phyloP scores from a whole-genome alignment of 2,797 vertebrate species.

The Euphonia xanthogaster region DNA sequence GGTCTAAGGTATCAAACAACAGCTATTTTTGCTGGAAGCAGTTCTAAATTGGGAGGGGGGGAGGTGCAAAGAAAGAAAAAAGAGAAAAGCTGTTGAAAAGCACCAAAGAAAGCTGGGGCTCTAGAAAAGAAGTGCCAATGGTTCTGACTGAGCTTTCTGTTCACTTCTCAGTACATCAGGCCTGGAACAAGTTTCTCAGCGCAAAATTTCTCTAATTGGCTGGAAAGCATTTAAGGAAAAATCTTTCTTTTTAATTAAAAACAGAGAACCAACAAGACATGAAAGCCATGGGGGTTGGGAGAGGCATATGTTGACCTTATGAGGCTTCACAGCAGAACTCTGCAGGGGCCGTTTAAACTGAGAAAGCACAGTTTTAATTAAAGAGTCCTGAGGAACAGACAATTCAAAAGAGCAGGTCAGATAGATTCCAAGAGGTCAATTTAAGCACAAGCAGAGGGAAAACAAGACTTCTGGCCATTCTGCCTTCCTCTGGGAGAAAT shows the following conservation, averaged over 20 bases:
- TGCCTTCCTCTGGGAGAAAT: slow-evolving; percentile 39
- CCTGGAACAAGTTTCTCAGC: slow-evolving; percentile 57
- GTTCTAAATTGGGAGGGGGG: neutral
- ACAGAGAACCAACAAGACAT: slow-evolving; percentile 57
- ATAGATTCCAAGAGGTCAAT: slow-evolving; percentile 65
- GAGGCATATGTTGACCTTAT: slow-evolving; percentile 68
- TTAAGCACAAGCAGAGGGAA: slow-evolving; percentile 56
- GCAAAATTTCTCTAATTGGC: slow-evolving; percentile 62
- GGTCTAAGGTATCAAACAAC: neutral
- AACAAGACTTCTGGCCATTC: slow-evolving; percentile 46
- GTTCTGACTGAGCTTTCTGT: slow-evolving; percentile 52
- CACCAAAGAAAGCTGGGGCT: slow-evolving; percentile 12
- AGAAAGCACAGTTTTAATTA: slow-evolving; percentile 71
- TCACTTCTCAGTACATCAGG: slow-evolving; percentile 24
- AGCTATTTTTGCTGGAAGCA: slow-evolving; percentile 7
- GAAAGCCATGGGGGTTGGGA: slow-evolving; percentile 62
- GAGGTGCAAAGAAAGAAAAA: neutral
- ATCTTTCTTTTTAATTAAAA: slow-evolving; percentile 67
- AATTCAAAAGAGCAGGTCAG: slow-evolving; percentile 66
- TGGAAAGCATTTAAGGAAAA: slow-evolving; percentile 68
- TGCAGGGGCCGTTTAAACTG: slow-evolving; percentile 67
- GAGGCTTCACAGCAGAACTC: slow-evolving; percentile 65
- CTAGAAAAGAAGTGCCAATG: slow-evolving; percentile 39
- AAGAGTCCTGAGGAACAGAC: slow-evolving; percentile 65
- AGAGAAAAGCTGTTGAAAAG: slow-evolving; percentile 26